These are phyloP conservation scores for Trichopoda pennipes DNA, from an alignment of 2,888 invertebrate species.

Conservation along the genomic window DNA sequence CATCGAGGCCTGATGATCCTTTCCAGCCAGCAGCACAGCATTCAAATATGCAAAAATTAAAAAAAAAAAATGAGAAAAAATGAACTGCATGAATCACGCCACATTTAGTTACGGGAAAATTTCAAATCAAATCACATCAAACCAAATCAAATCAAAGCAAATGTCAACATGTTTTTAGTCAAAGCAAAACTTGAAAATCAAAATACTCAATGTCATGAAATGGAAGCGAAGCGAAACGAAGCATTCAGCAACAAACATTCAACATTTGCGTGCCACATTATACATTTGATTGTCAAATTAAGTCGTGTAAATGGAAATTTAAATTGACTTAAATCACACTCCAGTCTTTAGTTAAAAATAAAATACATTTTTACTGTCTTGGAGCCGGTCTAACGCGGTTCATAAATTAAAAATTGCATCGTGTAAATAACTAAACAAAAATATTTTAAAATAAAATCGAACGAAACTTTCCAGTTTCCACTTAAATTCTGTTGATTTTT, in stretches of 20 bases:
- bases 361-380: background rate
- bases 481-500: background rate
- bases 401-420: background rate
- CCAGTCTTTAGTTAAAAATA: constrained; percentile 31
- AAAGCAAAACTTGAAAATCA: constrained; percentile 7
- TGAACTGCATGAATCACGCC: constrained; percentile 66
- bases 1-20: constrained; percentile 59
- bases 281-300: constrained; percentile 68
- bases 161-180: constrained; percentile 64
- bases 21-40: constrained; percentile 15
- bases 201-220: constrained; percentile 8
- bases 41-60: background rate
- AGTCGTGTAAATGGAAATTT: constrained; percentile 69
- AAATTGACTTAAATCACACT: constrained; percentile 68
- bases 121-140: constrained; percentile 53
- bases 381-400: background rate
- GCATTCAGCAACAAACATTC: background rate
- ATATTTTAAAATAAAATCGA: background rate
- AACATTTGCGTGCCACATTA: constrained; percentile 23
- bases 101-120: constrained; percentile 50
- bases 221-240: too few relatives aligned
- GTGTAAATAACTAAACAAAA: background rate
- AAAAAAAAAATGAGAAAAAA: too few relatives aligned
- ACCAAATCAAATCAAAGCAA: constrained; percentile 52
- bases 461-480: background rate